phyloP scores from a whole-genome alignment of 2,888 invertebrate genomes.

The Nephrotoma appendiculata region DNA sequence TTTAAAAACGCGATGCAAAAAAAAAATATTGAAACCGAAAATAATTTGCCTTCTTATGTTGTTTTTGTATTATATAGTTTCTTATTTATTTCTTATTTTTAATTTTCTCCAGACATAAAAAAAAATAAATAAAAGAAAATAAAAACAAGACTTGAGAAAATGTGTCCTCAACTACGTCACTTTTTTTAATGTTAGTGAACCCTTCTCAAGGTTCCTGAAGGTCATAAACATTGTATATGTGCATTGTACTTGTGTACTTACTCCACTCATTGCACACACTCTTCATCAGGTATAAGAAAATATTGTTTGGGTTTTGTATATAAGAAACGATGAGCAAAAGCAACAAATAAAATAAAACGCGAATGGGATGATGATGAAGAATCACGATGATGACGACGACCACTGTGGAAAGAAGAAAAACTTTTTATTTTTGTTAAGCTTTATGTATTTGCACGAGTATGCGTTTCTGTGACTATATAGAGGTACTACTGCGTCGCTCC shows the following conservation, averaged over 20 bases:
- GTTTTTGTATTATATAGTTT: neutral
- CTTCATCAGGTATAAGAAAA: neutral
- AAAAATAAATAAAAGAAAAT: neutral
- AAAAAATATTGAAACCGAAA: neutral
- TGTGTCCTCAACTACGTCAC: conserved; percentile 5
- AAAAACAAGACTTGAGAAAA: neutral
- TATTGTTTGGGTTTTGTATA: neutral
- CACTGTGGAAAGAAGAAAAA: neutral
- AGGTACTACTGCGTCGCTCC: neutral
- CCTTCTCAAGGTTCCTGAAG: conserved; percentile 7
- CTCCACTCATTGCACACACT: neutral
- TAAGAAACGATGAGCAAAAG: neutral
- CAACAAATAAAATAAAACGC: neutral
- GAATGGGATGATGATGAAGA: neutral
- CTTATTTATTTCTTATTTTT: neutral
- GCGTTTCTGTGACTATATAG: neutral
- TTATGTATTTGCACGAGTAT: neutral
- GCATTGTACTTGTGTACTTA: conserved; percentile 1
- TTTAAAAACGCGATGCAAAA: neutral
- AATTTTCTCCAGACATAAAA: conserved; percentile 2
- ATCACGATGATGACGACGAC: neutral
- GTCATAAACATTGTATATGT: conserved; percentile 4
- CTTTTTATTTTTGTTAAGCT: neutral
- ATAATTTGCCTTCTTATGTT: neutral
- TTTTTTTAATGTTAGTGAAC: conserved; percentile 5